Evolutionary conservation across 2,888 invertebrate species (phyloP).

Genomic region (Callyntrura sp.): DNA sequence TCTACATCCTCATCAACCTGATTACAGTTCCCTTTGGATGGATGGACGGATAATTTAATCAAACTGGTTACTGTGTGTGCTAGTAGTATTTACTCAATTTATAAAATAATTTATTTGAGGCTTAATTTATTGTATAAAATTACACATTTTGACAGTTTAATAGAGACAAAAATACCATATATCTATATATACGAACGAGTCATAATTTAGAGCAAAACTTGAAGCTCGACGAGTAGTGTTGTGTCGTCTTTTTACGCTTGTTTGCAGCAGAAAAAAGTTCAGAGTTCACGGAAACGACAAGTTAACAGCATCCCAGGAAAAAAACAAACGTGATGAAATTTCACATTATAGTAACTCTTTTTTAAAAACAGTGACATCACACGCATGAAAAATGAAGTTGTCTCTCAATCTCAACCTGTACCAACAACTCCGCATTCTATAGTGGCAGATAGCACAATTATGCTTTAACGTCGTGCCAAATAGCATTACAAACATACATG

Average conservation of each 20-base stretch:
- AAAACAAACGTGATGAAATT: constrained; percentile 45
- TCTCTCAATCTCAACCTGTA: not conserved
- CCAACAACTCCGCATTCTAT: not conserved
- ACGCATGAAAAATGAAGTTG: constrained; percentile 27
- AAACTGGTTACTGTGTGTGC: constrained; percentile 54
- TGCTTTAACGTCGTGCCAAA: not conserved
- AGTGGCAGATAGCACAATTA: not conserved
- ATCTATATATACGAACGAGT: not conserved
- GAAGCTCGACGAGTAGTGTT: not conserved
- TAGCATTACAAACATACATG: too few species aligned
- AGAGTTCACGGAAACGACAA: constrained; percentile 58
- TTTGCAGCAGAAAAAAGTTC: constrained; percentile 11
- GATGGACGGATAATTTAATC: constrained; percentile 61
- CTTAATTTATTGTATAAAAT: constrained; percentile 62
- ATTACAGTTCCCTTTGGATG: constrained; percentile 52
- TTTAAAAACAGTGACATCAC: constrained; percentile 30
- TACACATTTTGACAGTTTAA: constrained; percentile 42
- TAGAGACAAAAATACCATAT: not conserved
- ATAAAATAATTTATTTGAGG: constrained; percentile 60
- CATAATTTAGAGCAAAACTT: not conserved
- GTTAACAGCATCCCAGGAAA: constrained; percentile 50
- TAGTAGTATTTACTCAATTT: constrained; percentile 44
- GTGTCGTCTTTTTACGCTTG: not conserved
- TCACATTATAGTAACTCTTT: not conserved
- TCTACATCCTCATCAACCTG: constrained; percentile 71